Conservation (phyloP, 1,140 invertebrate species). For the Eufriesea mexicana region DNA sequence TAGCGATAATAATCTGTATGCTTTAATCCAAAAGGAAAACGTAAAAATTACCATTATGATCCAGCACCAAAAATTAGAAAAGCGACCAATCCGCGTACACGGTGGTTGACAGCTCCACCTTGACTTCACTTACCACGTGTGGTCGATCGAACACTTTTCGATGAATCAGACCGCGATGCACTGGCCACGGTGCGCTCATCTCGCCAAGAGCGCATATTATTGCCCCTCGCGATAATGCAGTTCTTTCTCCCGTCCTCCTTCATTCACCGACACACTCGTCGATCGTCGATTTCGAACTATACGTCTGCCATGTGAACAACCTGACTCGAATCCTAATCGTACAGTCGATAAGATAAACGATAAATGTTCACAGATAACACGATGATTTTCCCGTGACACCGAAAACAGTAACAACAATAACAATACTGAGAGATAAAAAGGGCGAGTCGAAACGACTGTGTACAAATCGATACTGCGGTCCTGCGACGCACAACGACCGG, state of each 20-base stretch:
- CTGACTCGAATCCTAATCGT: not conserved
- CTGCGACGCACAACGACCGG: conserved; percentile 33
- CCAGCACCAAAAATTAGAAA: not conserved
- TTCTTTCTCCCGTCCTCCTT: not conserved
- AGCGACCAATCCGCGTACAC: not conserved
- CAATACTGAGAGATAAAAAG: not conserved
- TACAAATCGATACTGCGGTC: not conserved
- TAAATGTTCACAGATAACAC: not conserved
- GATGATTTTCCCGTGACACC: not conserved
- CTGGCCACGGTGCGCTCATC: conserved; percentile 86
- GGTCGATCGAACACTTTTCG: conserved; percentile 66
- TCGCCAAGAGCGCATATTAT: conserved; percentile 35
- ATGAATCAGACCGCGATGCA: conserved; percentile 85
- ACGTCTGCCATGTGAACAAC: not conserved
- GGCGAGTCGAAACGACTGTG: too few species aligned
- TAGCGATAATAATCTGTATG: too few species aligned
- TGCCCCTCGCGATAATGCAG: not conserved
- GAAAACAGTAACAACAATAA: not conserved
- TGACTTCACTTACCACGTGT: conserved; percentile 40
- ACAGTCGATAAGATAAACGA: conserved; percentile 4
- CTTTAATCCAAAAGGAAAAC: too few species aligned
- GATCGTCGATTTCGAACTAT: not conserved
- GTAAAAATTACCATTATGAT: too few species aligned
- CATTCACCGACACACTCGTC: not conserved
- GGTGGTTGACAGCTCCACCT: too few species aligned